Base-by-base conservation (phyloP, 53 echinoderm and acorn worm genomes). In the Echinometra lucunter region DNA sequence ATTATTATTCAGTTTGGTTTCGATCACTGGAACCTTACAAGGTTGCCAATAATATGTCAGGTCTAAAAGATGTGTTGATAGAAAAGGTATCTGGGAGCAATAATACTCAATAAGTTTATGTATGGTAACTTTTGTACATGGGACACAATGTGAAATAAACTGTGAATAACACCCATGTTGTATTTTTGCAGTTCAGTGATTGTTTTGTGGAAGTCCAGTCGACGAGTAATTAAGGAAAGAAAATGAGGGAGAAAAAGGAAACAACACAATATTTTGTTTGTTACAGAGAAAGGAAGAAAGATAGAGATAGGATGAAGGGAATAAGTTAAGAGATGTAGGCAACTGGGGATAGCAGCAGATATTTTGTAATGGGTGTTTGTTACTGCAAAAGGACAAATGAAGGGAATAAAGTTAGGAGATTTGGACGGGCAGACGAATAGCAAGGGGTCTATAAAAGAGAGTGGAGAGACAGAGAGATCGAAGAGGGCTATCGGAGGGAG, bases 31-130 rank as follows among this genome's bases (percentile, higher is more conserved):
- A 2, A 72, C 1, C 2, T 10, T 27, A 34, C 3, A 35, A 72
- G 13, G 34, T 35, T 72, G 72, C 72, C 72, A 78, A 17, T 75
- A 21, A 75, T 75, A 40, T 75, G 40, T 75, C 32, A 28, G 6
- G 72, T 72, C 3, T 72, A 72, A 15, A 72, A 40, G 40, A 40
- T 78, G 17, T 30, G 67, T 30, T 78, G 8, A 42, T 78, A 21
- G 6, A 78, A 78, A 6, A 21, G 78, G 42, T 19, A 40, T 38
- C 38, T 19, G 78, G 78, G 78, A 15, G 85, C 85, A 85, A 85
- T 85, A 85, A 85, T 28, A 85, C 85, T 85, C 85, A 85, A 45
- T 85, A 85, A 85, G 47, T 47, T 85, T 47, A 85, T 78, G 78
- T 40, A 78, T 40, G 40, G 19, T 4, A 75, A 78, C 42, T 6